phyloP scores from a whole-genome alignment of 2,113 vertebrate species.

The Pitta sordida region DNA sequence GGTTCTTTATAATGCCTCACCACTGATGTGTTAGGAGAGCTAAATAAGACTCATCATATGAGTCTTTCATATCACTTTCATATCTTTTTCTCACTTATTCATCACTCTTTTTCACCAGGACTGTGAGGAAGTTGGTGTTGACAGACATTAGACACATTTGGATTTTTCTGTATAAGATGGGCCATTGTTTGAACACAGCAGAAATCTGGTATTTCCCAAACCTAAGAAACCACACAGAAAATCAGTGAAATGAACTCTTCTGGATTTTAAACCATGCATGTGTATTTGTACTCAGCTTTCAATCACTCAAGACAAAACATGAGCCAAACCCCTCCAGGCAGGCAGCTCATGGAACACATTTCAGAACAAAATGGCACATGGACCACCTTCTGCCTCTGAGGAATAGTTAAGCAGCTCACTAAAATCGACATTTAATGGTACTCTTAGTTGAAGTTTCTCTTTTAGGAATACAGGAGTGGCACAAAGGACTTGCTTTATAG shows the following conservation, averaged over 20 bases:
- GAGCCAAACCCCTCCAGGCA: background rate
- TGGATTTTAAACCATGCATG: background rate
- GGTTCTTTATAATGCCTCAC: background rate
- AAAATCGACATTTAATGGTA: background rate
- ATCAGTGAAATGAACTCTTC: background rate
- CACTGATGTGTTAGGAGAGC: background rate
- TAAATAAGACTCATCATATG: background rate
- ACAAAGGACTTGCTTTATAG: background rate
- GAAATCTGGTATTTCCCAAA: background rate
- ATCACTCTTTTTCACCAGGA: background rate
- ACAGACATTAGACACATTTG: background rate
- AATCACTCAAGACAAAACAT: background rate
- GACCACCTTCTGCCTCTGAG: background rate
- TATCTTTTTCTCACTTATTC: slow-evolving; percentile 10
- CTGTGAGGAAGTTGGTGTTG: background rate
- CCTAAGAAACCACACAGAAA: background rate
- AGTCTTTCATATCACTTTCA: background rate
- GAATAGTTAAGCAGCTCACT: background rate
- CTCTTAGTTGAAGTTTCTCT: background rate
- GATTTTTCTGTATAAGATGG: background rate
- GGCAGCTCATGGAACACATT: background rate
- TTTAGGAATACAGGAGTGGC: background rate
- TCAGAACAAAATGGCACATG: background rate
- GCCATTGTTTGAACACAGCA: background rate
- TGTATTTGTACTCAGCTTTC: background rate